These are phyloP conservation scores for Escarpia spicata DNA, from an alignment of 2,888 invertebrate species.

Conservation along the genomic window DNA sequence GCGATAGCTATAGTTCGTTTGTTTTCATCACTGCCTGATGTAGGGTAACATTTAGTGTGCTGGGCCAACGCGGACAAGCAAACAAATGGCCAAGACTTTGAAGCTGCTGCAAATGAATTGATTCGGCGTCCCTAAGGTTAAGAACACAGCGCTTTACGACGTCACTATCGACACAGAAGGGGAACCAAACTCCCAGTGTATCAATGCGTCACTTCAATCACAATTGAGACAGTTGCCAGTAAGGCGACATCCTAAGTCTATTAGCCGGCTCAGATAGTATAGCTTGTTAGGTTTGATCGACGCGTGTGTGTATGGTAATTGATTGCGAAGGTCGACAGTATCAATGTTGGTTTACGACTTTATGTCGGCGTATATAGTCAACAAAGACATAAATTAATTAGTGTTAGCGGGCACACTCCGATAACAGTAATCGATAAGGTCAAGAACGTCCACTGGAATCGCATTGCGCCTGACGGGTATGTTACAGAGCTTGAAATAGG, in stretches of 20 bases:
- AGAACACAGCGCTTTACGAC: neutral
- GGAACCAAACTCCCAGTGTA: neutral
- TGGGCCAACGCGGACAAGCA: neutral
- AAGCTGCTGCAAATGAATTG: neutral
- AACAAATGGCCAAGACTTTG: neutral
- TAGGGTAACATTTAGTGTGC: neutral
- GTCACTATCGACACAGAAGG: neutral
- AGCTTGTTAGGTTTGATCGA: neutral
- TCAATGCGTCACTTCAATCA: constrained; percentile 1
- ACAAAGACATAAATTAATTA: too few relatives aligned
- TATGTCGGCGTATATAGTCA: too few relatives aligned
- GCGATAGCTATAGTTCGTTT: neutral
- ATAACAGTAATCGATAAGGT: too few relatives aligned
- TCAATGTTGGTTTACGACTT: too few relatives aligned
- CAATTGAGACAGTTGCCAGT: neutral
- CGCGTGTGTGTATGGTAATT: too few relatives aligned
- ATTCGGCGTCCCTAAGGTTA: neutral
- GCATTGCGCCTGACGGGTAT: neutral
- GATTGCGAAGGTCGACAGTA: too few relatives aligned
- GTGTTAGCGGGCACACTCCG: too few relatives aligned
- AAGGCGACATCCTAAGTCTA: neutral
- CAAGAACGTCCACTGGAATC: neutral
- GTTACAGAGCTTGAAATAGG: neutral
- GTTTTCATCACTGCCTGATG: neutral
- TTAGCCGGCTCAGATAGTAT: neutral